Percentiles rank a stretch among this genome's conserved stretches.
phyloP scores from a whole-genome alignment of 2,888 invertebrate genomes.

The Hirtodrosophila trivittata region DNA sequence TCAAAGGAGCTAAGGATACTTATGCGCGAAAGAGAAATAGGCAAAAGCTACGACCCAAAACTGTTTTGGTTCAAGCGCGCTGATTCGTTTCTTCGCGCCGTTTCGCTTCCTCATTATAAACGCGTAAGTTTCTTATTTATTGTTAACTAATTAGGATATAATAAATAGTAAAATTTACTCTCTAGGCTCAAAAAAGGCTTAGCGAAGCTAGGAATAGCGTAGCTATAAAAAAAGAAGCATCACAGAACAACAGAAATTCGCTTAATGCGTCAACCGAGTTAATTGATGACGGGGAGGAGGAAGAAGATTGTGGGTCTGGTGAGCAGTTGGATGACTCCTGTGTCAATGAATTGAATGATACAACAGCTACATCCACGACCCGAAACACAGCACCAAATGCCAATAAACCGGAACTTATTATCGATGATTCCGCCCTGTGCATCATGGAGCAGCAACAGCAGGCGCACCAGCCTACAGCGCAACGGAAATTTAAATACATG shows the following conservation, averaged over 20 bases:
- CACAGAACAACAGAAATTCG: no score
- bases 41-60: conserved; percentile 71
- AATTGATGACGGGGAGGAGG: conserved; percentile 43
- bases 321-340: conserved; percentile 13
- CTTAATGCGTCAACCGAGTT: conserved; percentile 22
- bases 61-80: conserved; percentile 80
- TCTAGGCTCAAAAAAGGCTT: conserved; percentile 27
- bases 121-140: no score
- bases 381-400: background rate
- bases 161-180: background rate
- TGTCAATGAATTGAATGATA: conserved; percentile 13
- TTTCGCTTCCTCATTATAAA: conserved; percentile 69
- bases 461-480: conserved; percentile 21
- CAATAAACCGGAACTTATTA: conserved; percentile 47
- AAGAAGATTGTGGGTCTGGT: conserved; percentile 9
- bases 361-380: conserved; percentile 1
- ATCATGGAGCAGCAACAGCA: conserved; percentile 35
- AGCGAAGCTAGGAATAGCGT: conserved; percentile 1
- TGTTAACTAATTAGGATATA: background rate
- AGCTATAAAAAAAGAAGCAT: conserved; percentile 26
- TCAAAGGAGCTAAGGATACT: conserved; percentile 79
- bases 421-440: conserved; percentile 51
- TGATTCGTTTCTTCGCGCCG: conserved; percentile 72
- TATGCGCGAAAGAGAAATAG: conserved; percentile 64
- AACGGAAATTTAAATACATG: conserved; percentile 37